Evolutionary conservation across 2,797 vertebrate genomes (phyloP), one percentile per base, ranked within the genome.

Genomic region (Melanotaenia pygmaea): DNA sequence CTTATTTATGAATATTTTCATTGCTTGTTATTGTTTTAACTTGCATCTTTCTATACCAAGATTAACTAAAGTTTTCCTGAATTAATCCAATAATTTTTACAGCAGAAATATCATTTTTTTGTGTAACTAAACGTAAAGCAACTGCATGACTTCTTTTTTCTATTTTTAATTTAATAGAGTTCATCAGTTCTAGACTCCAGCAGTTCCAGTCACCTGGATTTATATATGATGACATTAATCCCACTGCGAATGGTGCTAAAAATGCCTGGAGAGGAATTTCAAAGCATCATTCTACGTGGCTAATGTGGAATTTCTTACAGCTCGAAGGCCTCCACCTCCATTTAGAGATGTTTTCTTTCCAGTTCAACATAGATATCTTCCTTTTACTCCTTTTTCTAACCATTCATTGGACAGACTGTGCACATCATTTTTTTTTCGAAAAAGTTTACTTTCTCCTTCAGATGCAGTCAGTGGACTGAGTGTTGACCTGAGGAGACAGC

Each of bases 211-310:
- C 16, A 20, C 35, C 37, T 22, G 53, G 37, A 45, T 58, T 57
- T 16, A 43, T 58, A 38, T 38, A 26, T 58, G 64, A 37, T 32
- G 35, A 35, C 37, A 56, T 67, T 57, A 67, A 67, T 57, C 37
- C 37, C 43, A 37, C 37, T 67, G 64, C 20, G n/a, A 67, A 67
- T 32, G 26, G 38, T 67, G 64, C 51, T 67, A 12, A 45, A 67
- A 66, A 24, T 38, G 64, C 34, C 26, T 66, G 9, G 54, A 28
- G 14, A 24, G 10, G 35, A 8, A 35, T 58, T 4, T 34, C 5
- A 22, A 60, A 20, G 24, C n/a, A 24, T 11, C n/a, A 5, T 38
- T 58, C 24, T 28, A 26, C 45, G n/a, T 47, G 26, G 28, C 26
- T 67, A n/a, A 18, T n/a, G 14, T 28, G 37, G 38, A 18, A 56